Percentiles rank a stretch among this genome's conserved stretches.
Conservation (phyloP, 2,113 vertebrate species). For the Isichthys henryi region DNA sequence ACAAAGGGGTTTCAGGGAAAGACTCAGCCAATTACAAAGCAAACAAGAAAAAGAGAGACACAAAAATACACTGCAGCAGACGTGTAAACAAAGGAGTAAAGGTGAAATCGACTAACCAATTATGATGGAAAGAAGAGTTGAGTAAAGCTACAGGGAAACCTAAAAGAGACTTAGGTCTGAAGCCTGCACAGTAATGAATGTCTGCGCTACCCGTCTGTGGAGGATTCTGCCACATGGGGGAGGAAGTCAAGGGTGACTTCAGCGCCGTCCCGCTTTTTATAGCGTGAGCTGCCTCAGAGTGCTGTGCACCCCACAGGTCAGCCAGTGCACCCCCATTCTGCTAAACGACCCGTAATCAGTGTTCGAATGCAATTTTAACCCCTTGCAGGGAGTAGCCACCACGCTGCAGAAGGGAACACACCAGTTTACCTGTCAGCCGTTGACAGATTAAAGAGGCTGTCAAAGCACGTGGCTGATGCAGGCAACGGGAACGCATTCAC, state of each 20-base stretch:
- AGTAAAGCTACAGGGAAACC: constrained; percentile 19
- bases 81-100: constrained; percentile 33
- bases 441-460: background rate
- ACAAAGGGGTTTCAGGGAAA: constrained; percentile 12
- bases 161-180: constrained; percentile 23
- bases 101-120: constrained; percentile 44
- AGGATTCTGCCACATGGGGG: background rate
- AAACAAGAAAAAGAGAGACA: constrained; percentile 6
- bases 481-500: background rate
- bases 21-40: constrained; percentile 34
- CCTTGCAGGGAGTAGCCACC: background rate
- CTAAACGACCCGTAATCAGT: constrained; percentile 9
- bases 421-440: background rate
- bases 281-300: background rate
- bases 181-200: constrained; percentile 33
- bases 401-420: background rate
- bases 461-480: background rate
- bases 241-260: constrained; percentile 7
- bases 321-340: background rate
- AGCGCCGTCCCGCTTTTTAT: background rate
- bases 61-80: background rate
- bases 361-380: background rate
- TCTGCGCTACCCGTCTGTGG: background rate
- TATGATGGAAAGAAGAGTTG: constrained; percentile 36
- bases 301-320: background rate